Evolutionary conservation across 2,888 invertebrate species (phyloP).

Genomic region (Neoitamus cyanurus): DNA sequence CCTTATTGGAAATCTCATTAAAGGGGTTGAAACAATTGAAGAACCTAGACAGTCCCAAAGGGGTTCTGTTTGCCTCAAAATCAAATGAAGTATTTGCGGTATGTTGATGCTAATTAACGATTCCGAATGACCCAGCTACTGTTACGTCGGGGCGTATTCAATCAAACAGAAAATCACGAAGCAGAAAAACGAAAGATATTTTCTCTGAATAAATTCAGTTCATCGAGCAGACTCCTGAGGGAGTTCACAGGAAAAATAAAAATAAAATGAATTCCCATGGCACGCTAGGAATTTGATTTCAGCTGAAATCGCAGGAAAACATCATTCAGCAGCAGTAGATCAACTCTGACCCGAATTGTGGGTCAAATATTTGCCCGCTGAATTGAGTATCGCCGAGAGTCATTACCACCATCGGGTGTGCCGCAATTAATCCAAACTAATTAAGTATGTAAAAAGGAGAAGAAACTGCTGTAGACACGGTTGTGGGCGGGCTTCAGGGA

Average conservation of each 20-base stretch:
- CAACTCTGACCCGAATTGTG: neutral
- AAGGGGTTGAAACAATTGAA: neutral
- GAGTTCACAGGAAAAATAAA: neutral
- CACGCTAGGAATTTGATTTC: neutral
- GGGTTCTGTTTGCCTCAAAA: neutral
- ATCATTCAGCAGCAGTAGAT: neutral
- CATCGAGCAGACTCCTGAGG: neutral
- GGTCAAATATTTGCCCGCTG: neutral
- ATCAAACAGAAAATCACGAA: neutral
- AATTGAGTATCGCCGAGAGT: neutral
- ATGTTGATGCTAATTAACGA: neutral
- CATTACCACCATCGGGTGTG: slow-evolving; percentile 11
- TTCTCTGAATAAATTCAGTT: neutral
- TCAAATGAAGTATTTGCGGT: neutral
- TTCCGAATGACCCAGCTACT: neutral
- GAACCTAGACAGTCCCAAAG: neutral
- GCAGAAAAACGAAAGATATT: neutral
- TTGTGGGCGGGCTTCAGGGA: neutral
- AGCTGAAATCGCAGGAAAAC: neutral
- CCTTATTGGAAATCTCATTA: neutral
- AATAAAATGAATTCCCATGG: neutral
- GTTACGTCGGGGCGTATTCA: neutral
- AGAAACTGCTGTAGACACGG: neutral
- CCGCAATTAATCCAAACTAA: slow-evolving; percentile 37
- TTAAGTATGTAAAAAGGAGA: slow-evolving; percentile 37